phyloP scores from a whole-genome alignment of 2,797 vertebrate species.

The Cossypha polioptera region DNA sequence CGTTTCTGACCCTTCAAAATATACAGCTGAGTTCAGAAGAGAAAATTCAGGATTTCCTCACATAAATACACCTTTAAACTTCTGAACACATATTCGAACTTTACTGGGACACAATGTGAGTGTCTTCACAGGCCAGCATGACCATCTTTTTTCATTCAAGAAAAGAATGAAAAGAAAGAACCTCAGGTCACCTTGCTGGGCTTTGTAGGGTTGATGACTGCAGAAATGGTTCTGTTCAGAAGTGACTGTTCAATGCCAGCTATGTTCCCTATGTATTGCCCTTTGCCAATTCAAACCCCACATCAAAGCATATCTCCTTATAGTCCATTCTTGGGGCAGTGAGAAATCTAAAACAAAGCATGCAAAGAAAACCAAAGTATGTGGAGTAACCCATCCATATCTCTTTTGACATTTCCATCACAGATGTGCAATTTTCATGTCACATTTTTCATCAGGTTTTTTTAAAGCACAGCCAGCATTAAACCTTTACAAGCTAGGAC shows the following conservation, averaged over 20 bases:
- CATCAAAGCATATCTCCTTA: accelerated
- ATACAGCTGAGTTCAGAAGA: not conserved
- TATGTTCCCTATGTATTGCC: accelerated
- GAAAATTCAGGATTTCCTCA: not conserved
- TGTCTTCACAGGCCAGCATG: not conserved
- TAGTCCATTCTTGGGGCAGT: not conserved
- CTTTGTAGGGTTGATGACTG: not conserved
- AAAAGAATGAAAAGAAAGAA: not conserved
- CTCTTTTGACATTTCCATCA: not conserved
- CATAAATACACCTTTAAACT: not conserved
- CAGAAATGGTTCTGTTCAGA: not conserved
- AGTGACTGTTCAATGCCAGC: not conserved
- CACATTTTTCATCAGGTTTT: not conserved
- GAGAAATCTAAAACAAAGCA: not conserved
- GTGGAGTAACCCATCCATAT: not conserved
- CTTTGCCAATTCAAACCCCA: not conserved
- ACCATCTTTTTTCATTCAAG: not conserved
- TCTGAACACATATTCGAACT: not conserved
- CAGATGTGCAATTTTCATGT: not conserved
- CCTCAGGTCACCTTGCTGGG: not conserved
- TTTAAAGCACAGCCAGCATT: not conserved
- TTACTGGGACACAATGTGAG: not conserved
- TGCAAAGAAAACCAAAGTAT: not conserved
- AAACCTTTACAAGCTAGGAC: not conserved
- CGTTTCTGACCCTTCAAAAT: slow-evolving; percentile 5